Evolutionary conservation across 2,888 invertebrate genomes (phyloP).

Genomic region (Scelioninae gen. 2): DNA sequence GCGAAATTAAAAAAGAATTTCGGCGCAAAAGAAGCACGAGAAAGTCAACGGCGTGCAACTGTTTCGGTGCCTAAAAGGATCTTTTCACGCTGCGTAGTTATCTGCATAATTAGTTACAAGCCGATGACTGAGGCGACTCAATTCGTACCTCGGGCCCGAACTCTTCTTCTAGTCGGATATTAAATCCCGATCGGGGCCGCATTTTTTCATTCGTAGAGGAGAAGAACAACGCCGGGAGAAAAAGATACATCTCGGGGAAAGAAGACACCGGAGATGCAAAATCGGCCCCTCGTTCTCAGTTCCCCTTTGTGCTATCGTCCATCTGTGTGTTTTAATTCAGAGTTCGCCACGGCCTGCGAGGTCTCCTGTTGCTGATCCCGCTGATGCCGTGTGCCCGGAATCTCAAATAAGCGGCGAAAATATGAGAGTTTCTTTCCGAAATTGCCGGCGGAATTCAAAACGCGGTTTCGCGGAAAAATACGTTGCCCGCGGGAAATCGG

Average conservation of each 20-base stretch:
- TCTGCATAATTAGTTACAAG: slow-evolving; percentile 71
- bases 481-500: neutral
- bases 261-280: slow-evolving; percentile 56
- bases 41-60: slow-evolving; percentile 55
- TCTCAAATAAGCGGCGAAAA: slow-evolving; percentile 54
- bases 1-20: neutral
- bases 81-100: slow-evolving; percentile 66
- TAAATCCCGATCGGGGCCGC: slow-evolving; percentile 60
- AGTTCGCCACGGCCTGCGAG: slow-evolving; percentile 48
- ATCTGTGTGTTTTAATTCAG: slow-evolving; percentile 63
- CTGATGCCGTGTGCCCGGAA: slow-evolving; percentile 58
- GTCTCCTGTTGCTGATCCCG: slow-evolving; percentile 55
- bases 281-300: slow-evolving; percentile 44
- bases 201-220: slow-evolving; percentile 55
- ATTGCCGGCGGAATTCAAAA: neutral
- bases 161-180: slow-evolving; percentile 58
- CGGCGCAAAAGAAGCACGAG: slow-evolving; percentile 44
- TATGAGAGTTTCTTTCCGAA: slow-evolving; percentile 26
- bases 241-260: slow-evolving; percentile 53
- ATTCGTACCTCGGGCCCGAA: slow-evolving; percentile 61
- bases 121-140: slow-evolving; percentile 66
- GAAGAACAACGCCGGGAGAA: slow-evolving; percentile 38
- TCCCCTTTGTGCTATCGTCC: slow-evolving; percentile 61
- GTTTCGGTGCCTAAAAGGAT: slow-evolving; percentile 64
- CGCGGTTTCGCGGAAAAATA: neutral